Percentiles rank a stretch among this genome's conserved stretches.
These are phyloP conservation scores for Ennomos quercinarius DNA, from an alignment of 2,888 invertebrate genomes.

Conservation along the genomic window DNA sequence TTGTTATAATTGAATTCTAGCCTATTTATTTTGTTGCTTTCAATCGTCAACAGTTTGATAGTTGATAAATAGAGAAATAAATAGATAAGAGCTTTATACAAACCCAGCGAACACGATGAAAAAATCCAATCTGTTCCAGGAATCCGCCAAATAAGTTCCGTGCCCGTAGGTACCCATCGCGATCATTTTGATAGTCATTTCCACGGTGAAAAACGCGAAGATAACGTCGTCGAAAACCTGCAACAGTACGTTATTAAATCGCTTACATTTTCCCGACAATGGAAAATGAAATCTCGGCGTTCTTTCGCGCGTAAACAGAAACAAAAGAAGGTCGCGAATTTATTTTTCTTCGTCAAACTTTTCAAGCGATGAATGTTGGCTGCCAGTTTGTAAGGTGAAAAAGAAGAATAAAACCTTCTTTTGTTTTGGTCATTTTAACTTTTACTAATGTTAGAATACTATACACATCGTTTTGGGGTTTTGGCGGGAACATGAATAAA, in stretches of 20 bases:
- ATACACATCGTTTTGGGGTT: too few species aligned
- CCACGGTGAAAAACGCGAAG: slow-evolving; percentile 98
- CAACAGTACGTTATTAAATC: slow-evolving; percentile 38
- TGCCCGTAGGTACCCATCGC: slow-evolving; percentile 98
- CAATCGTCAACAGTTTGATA: not conserved
- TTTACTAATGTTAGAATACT: not conserved
- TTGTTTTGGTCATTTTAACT: slow-evolving; percentile 3
- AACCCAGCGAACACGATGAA: slow-evolving; percentile 99
- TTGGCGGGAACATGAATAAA: too few species aligned
- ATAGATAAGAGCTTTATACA: slow-evolving; percentile 53
- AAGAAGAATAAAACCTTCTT: slow-evolving; percentile 26
- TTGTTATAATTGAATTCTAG: too few species aligned
- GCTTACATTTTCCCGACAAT: slow-evolving; percentile 28
- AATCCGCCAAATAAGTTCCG: slow-evolving; percentile 98
- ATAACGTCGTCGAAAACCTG: slow-evolving; percentile 99
- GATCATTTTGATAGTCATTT: slow-evolving; percentile 99
- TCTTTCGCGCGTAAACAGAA: slow-evolving; percentile 35
- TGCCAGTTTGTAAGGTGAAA: slow-evolving; percentile 32
- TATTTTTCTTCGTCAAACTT: slow-evolving; percentile 32
- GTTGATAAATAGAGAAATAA: not conserved
- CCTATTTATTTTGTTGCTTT: too few species aligned
- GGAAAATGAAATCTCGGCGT: slow-evolving; percentile 33
- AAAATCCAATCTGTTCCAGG: slow-evolving; percentile 99
- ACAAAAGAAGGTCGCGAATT: slow-evolving; percentile 34
- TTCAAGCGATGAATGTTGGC: slow-evolving; percentile 31